A percentile compares a stretch with the other conserved stretches of the same genome.
These are phyloP conservation scores for Pseudopleuronectes americanus DNA, from an alignment of 2,797 vertebrate genomes.

Conservation along the genomic window DNA sequence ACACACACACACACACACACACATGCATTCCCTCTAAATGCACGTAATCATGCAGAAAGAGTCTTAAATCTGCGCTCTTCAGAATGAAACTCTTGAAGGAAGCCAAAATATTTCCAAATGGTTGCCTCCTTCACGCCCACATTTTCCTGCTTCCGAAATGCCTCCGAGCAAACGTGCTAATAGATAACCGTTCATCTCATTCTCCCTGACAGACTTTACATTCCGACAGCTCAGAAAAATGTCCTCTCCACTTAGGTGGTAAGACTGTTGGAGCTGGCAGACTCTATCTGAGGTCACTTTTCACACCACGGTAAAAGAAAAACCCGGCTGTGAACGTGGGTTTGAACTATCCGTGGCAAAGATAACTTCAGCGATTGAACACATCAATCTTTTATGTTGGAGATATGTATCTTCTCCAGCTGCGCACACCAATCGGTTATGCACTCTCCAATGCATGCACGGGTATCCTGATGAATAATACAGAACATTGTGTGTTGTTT, in stretches of 20 bases:
- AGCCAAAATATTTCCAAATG: slow-evolving; percentile 53
- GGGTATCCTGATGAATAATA: slow-evolving; percentile 31
- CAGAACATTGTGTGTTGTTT: slow-evolving; percentile 5
- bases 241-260: slow-evolving; percentile 36
- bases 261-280: slow-evolving; percentile 29
- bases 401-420: slow-evolving; percentile 11
- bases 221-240: slow-evolving; percentile 26
- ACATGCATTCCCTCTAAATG: slow-evolving; percentile 31
- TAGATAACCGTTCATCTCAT: slow-evolving; percentile 46
- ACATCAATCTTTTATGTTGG: slow-evolving; percentile 35
- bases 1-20: slow-evolving; percentile 12
- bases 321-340: neutral
- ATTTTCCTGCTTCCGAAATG: slow-evolving; percentile 58
- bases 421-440: slow-evolving; percentile 9
- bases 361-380: slow-evolving; percentile 6
- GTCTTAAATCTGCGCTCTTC: slow-evolving; percentile 34
- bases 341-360: slow-evolving; percentile 51
- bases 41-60: slow-evolving; percentile 56
- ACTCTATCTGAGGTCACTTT: slow-evolving; percentile 40
- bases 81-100: slow-evolving; percentile 37
- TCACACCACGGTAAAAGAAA: slow-evolving; percentile 4
- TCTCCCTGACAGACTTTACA: slow-evolving; percentile 18
- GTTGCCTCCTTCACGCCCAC: slow-evolving; percentile 51
- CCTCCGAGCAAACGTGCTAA: slow-evolving; percentile 46
- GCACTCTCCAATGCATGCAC: slow-evolving; percentile 2